A percentile compares a stretch with the other conserved stretches of the same genome.
These are phyloP conservation scores for Leucophenga varia DNA, from an alignment of 1,140 invertebrate genomes.

Conservation along the genomic window DNA sequence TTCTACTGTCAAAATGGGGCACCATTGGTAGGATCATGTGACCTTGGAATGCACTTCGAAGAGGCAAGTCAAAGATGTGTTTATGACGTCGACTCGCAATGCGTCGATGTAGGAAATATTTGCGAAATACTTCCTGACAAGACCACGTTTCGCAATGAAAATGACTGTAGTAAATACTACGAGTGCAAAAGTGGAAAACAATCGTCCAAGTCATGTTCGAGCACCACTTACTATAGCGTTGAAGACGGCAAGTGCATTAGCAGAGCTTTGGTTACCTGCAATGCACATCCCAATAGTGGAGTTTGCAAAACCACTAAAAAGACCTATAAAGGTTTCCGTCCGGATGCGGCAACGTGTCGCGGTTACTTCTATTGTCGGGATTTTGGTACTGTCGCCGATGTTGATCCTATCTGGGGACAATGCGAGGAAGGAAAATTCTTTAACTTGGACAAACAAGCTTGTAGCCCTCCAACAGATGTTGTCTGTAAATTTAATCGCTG, in stretches of 20 bases:
- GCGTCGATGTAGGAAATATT: conserved; percentile 2
- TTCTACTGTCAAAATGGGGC: conserved; percentile 5
- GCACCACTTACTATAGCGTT: conserved; percentile 3
- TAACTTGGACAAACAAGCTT: not conserved
- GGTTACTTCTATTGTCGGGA: conserved; percentile 14
- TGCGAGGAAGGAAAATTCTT: conserved; percentile 12
- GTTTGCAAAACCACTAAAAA: not conserved
- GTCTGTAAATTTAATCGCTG: conserved; percentile 12
- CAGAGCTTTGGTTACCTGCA: not conserved
- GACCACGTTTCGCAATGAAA: not conserved
- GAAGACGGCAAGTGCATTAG: not conserved
- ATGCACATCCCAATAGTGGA: not conserved
- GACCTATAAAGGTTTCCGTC: not conserved
- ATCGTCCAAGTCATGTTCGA: not conserved
- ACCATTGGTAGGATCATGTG: not conserved
- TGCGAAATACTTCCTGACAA: conserved; percentile 4
- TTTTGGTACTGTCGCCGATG: conserved; percentile 1
- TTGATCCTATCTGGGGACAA: conserved; percentile 6
- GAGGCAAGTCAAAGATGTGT: conserved; percentile 1
- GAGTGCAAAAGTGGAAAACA: not conserved
- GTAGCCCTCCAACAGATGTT: conserved; percentile 5
- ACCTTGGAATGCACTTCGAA: not conserved
- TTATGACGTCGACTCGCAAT: not conserved
- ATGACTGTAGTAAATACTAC: conserved; percentile 8
- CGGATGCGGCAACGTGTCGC: conserved; percentile 13